Evolutionary conservation across 1,140 invertebrate genomes (phyloP).

Genomic region (Hycleus phaleratus): DNA sequence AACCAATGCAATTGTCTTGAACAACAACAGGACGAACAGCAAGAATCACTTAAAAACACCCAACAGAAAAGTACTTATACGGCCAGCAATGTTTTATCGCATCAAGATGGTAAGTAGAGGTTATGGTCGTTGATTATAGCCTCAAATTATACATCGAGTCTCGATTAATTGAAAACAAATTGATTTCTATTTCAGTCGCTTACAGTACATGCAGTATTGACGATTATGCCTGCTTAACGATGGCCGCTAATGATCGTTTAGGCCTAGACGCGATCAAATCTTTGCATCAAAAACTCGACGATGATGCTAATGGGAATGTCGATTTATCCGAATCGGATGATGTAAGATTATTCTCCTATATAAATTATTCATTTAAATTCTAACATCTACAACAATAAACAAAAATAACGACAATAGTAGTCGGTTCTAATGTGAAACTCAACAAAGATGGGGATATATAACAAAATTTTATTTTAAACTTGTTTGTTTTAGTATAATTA

Average conservation of each 20-base stretch:
- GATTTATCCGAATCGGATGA: constrained; percentile 92
- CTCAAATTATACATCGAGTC: no score
- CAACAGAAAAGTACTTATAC: constrained; percentile 8
- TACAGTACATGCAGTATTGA: constrained; percentile 49
- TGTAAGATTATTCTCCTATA: constrained; percentile 50
- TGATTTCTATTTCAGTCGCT: constrained; percentile 29
- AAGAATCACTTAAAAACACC: constrained; percentile 1
- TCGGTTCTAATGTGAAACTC: no score
- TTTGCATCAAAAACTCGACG: constrained; percentile 84
- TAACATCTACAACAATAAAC: no score
- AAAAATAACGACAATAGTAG: no score
- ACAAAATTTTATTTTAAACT: no score
- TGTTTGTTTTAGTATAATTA: no score
- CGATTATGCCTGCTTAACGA: constrained; percentile 63
- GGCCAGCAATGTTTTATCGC: constrained; percentile 23
- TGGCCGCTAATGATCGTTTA: constrained; percentile 66
- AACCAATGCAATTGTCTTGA: not conserved
- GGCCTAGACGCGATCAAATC: constrained; percentile 82
- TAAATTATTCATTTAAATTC: not conserved
- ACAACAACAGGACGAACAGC: not conserved
- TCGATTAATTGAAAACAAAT: not conserved
- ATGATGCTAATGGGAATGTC: constrained; percentile 90
- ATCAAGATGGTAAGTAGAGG: constrained; percentile 41
- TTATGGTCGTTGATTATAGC: no score
- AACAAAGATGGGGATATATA: no score